phyloP scores from a whole-genome alignment of 92 coral and sea anemone genomes.

The Parazoanthus darwini region DNA sequence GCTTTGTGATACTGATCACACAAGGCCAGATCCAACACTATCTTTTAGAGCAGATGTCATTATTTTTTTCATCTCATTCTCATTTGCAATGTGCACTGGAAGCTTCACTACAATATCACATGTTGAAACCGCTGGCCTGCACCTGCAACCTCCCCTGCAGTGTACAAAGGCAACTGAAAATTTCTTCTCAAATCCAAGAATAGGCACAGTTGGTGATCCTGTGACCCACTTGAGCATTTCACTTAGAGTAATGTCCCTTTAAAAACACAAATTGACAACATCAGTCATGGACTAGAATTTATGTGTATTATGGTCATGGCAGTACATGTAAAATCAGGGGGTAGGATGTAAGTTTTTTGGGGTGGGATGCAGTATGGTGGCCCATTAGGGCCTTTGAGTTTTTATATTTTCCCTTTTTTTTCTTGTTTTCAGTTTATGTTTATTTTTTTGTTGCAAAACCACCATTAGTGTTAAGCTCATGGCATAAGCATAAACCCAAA shows the following conservation, averaged over 20 bases:
- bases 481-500: conserved; percentile 45
- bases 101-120: conserved; percentile 39
- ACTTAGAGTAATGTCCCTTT: conserved; percentile 29
- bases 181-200: conserved; percentile 43
- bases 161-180: conserved; percentile 42
- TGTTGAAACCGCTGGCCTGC: conserved; percentile 40
- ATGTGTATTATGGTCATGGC: conserved; percentile 18
- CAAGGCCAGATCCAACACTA: conserved; percentile 36
- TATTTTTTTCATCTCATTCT: conserved; percentile 39
- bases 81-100: conserved; percentile 38
- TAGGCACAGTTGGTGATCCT: conserved; percentile 46
- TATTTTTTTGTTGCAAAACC: conserved; percentile 18
- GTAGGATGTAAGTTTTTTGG: conserved; percentile 19
- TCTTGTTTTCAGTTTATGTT: conserved; percentile 19
- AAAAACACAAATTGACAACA: conserved; percentile 33
- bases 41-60: conserved; percentile 48
- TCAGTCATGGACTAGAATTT: conserved; percentile 21
- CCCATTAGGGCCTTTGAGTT: background rate
- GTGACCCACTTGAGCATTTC: conserved; percentile 41
- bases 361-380: conserved; percentile 15
- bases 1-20: conserved; percentile 32
- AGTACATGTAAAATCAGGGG: conserved; percentile 25
- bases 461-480: conserved; percentile 31
- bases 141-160: conserved; percentile 39
- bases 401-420: conserved; percentile 16